Percentiles rank a stretch among this genome's conserved stretches.
Evolutionary conservation across 1,140 invertebrate species (phyloP).

Genomic region (Solenopsis fugax): DNA sequence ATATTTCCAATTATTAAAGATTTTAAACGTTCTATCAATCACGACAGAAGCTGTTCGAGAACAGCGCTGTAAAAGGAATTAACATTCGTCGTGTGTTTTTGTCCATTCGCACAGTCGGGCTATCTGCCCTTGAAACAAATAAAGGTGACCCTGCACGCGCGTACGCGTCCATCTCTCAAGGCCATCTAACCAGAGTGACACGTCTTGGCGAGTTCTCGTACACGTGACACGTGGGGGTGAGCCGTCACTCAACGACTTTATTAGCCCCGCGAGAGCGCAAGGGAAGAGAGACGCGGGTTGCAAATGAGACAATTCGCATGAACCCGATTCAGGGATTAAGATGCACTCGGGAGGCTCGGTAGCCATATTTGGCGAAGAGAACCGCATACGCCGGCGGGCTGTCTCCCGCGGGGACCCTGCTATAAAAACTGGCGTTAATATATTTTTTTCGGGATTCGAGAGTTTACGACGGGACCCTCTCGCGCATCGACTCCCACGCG

Average conservation of each 20-base stretch:
- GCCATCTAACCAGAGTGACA: constrained; percentile 79
- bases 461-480: constrained; percentile 14
- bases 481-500: constrained; percentile 20
- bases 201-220: constrained; percentile 52
- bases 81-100: constrained; percentile 81
- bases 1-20: neutral
- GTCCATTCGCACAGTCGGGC: constrained; percentile 59
- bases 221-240: constrained; percentile 46
- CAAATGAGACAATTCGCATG: constrained; percentile 81
- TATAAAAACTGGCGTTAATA: constrained; percentile 68
- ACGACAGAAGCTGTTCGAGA: neutral
- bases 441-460: constrained; percentile 28
- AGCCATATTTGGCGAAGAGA: constrained; percentile 75
- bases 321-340: constrained; percentile 74
- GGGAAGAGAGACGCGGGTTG: constrained; percentile 52
- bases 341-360: constrained; percentile 42
- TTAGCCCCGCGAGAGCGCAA: constrained; percentile 69
- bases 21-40: neutral
- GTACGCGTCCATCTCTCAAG: constrained; percentile 81
- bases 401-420: constrained; percentile 21
- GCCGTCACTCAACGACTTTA: constrained; percentile 78
- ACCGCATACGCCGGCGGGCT: constrained; percentile 15
- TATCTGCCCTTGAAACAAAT: constrained; percentile 82
- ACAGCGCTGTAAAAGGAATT: constrained; percentile 67
- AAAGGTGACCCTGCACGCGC: constrained; percentile 76